Base-by-base conservation (phyloP, 1,140 invertebrate species). In the Brachionus rotundiformis region DNA sequence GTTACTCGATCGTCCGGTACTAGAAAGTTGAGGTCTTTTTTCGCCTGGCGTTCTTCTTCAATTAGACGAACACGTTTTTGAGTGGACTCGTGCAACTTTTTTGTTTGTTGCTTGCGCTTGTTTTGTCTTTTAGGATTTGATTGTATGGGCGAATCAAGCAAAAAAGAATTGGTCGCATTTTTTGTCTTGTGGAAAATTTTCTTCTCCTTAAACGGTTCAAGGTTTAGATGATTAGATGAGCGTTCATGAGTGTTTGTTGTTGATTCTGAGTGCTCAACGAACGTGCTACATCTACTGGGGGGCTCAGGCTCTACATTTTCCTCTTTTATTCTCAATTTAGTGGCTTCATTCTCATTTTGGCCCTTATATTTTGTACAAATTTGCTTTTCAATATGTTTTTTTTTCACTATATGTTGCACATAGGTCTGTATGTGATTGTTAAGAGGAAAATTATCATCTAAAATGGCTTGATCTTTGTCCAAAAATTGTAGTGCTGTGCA, bases 1-100 rank as follows among this genome's bases (percentile, higher is more conserved):
- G 8, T 33, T n/a, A 68, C 36, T 68, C 19, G 10, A 68, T 68
- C 31, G 29, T 68, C 63, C 4, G 63, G 63, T 19, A 68, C 63
- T n/a, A 68, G 2, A 68, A 68, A 68, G 19, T 68, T 68, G 1
- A 68, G 16, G 19, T 68, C 63, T 68, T 68, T 39, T 68, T 36
- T 33, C 19, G 23, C 39, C 10, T 41, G 10, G 1, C 25, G 8
- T 19, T 68, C 63, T 68, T 68, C 36, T 36, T 68, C 19, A 29
- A 25, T 68, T n/a, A 19, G 33, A 39, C 33, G 16, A 19, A 13
- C 31, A 16, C 33, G 27, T 23, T 68, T 36, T 33, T 3, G n/a
- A n/a, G n/a, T 68, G 16, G 36, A 19, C 36, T 19, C 8, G 6
- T 33, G 0, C n/a, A 68, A 6, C 8, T 8, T 68, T 36, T 33